Conservation (phyloP, 2,113 vertebrate genomes). For the Mandrillus leucophaeus region DNA sequence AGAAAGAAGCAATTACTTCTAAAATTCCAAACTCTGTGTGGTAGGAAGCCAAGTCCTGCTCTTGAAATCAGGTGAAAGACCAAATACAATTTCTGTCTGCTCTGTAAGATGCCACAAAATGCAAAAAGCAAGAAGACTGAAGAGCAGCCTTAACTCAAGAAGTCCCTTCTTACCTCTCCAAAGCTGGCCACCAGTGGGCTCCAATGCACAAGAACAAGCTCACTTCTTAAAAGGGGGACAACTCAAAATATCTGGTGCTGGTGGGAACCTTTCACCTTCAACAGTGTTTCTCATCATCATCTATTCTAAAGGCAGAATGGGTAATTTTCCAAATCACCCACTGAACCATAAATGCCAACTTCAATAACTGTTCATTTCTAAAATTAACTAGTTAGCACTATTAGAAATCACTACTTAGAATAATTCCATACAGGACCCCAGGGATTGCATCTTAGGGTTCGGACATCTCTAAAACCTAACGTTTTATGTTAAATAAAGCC, state of each 20-base stretch:
- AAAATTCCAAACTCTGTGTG: conserved; percentile 21
- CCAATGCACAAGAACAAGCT: conserved; percentile 6
- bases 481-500: conserved; percentile 48
- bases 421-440: not conserved
- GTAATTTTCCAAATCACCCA: conserved; percentile 33
- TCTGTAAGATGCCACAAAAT: not conserved
- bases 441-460: not conserved
- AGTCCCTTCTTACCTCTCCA: not conserved
- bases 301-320: conserved; percentile 22
- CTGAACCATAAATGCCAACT: not conserved
- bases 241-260: conserved; percentile 1
- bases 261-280: not conserved
- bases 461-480: conserved; percentile 5
- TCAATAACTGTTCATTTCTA: conserved; percentile 42
- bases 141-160: not conserved
- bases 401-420: conserved; percentile 22
- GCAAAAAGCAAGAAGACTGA: not conserved
- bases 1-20: conserved; percentile 15
- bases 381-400: conserved; percentile 40
- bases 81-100: not conserved
- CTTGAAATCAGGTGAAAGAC: not conserved
- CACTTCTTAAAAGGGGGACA: not conserved
- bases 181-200: not conserved
- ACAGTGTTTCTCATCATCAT: not conserved
- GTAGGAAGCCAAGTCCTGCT: not conserved